phyloP scores from a whole-genome alignment of 2,113 vertebrate genomes.

The Poicephalus meyeri region DNA sequence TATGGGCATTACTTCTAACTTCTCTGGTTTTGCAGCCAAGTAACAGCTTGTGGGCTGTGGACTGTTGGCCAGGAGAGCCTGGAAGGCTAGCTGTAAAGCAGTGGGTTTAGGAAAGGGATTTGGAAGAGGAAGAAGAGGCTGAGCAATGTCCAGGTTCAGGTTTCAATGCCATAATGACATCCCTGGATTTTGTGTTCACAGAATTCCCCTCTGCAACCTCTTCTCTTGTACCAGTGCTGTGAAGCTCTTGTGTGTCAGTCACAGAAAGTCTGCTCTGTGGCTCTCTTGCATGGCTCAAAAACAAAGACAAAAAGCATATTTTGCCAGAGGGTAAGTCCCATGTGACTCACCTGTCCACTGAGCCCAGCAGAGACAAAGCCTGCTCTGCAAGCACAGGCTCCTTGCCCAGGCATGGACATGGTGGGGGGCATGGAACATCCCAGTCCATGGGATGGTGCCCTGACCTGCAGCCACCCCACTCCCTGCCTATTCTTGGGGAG shows the following conservation, averaged over 20 bases:
- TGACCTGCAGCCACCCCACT: not conserved
- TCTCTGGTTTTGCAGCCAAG: not conserved
- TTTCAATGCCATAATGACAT: constrained; percentile 30
- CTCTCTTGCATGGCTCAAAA: not conserved
- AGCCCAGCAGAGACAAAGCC: not conserved
- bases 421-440: not conserved
- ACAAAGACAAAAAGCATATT: not conserved
- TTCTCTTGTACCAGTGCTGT: not conserved
- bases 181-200: not conserved
- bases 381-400: not conserved
- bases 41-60: not conserved
- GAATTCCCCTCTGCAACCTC: not conserved
- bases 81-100: constrained; percentile 11
- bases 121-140: constrained; percentile 21
- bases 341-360: fast-evolving
- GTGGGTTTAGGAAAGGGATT: constrained; percentile 29
- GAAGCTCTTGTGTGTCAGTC: not conserved
- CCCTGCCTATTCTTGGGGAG: not conserved
- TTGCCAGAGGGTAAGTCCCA: not conserved
- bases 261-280: not conserved
- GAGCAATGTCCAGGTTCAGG: not conserved
- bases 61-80: not conserved
- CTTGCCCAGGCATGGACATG: not conserved
- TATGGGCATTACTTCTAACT: not conserved
- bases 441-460: fast-evolving